These are phyloP conservation scores for Leucoraja ocellata DNA, from an alignment of 2,797 vertebrate genomes.

Conservation along the genomic window DNA sequence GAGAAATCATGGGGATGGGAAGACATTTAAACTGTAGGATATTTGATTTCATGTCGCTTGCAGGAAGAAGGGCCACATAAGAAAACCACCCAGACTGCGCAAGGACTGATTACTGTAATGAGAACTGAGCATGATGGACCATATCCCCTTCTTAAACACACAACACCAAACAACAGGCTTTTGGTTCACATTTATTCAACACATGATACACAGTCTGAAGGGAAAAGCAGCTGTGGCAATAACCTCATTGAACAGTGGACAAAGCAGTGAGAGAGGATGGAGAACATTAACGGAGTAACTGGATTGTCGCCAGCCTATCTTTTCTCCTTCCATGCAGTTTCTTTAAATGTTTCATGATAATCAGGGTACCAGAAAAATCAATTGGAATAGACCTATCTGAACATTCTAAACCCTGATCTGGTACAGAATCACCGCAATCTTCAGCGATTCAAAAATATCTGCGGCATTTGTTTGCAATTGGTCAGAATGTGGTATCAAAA, in stretches of 20 bases:
- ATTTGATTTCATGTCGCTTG: too few species aligned
- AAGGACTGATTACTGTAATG: not conserved
- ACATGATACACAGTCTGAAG: not conserved
- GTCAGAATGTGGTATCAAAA: constrained; percentile 19
- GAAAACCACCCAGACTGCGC: not conserved
- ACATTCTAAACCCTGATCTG: not conserved
- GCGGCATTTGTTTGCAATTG: not conserved
- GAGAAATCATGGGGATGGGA: too few species aligned
- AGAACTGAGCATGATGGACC: not conserved
- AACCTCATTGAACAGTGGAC: not conserved
- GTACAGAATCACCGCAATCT: not conserved
- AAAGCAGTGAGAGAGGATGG: not conserved
- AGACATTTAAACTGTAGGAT: too few species aligned
- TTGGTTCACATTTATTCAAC: not conserved
- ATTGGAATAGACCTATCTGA: not conserved
- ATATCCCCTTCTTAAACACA: not conserved
- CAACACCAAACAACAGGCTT: not conserved
- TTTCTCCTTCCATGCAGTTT: not conserved
- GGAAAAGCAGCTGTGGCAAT: not conserved
- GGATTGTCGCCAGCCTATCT: not conserved
- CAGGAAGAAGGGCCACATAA: not conserved
- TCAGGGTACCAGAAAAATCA: not conserved
- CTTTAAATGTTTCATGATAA: not conserved
- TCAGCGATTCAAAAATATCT: not conserved
- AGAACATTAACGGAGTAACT: not conserved